Evolutionary conservation across 92 coral and sea anemone genomes (phyloP), one percentile per base, ranked within the genome.

Genomic region (Zoanthus sociatus): DNA sequence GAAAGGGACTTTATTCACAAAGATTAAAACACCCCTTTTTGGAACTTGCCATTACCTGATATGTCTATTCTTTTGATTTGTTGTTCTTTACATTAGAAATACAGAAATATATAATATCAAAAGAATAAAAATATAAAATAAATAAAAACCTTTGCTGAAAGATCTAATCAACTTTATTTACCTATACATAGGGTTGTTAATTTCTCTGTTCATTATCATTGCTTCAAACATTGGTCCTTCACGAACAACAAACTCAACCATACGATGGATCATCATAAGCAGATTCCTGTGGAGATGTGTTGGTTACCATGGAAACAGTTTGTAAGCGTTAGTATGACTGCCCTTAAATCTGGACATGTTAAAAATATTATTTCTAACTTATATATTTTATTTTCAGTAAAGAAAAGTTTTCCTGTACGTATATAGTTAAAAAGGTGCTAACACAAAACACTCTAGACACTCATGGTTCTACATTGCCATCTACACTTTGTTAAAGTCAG

Each of bases 181-280:
- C 99, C 99, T 92, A 87, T 93, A 94, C 91, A 92, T 87, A 4
- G 92, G 98, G 47, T 97, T 97, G 87, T 95, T 97, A 30, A 97
- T 73, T 88, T 97, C 99, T 79, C 96, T 90, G 96, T 97, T 97
- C 99, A 97, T 97, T n/a, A 97, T 93, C 99, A 97, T 97, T 78
- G 99, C 99, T 75, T 97, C 99, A 91, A 97, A 97, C 95, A 97
- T 97, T 46, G 99, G 99, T 60, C 99, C 99, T 83, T 97, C 99
- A 56, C 98, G 93, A 84, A 97, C 96, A 79, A 97, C 99, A 91
- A 97, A 97, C 88, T 97, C 99, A 33, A 95, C 89, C 78, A 92
- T 96, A 54, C 99, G 99, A 77, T 97, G 99, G 68, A 97, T 88
- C 70, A 94, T 83, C 87, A 95, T 88, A 69, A 97, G 88, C 26